These are phyloP conservation scores for Sinosuthora webbiana DNA, from an alignment of 2,113 vertebrate genomes.

Conservation along the genomic window DNA sequence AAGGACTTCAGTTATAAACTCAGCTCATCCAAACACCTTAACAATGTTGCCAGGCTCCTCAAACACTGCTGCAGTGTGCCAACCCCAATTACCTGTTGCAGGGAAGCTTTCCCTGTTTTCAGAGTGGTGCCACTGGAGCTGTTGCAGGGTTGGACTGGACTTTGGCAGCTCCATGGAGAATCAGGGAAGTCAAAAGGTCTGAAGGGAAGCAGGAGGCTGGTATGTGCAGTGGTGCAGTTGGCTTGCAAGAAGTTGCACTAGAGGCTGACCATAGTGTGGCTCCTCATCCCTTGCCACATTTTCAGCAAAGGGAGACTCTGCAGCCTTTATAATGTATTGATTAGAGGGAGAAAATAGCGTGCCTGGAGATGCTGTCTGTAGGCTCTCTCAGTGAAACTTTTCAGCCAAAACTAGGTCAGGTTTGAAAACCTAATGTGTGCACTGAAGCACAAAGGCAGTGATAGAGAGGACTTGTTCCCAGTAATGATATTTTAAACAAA, in stretches of 20 bases:
- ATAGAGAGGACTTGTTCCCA: neutral
- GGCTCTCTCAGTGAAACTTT: neutral
- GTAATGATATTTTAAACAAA: constrained; percentile 36
- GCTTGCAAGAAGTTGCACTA: neutral
- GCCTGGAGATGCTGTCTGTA: neutral
- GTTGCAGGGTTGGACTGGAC: fast-evolving
- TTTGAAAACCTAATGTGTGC: neutral
- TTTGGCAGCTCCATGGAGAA: neutral
- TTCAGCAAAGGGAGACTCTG: neutral
- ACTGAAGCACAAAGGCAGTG: neutral
- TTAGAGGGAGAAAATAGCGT: neutral
- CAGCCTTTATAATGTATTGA: neutral
- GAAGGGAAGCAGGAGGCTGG: neutral
- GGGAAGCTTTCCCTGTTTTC: neutral
- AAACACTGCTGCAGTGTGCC: neutral
- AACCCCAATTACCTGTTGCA: neutral
- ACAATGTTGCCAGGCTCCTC: neutral
- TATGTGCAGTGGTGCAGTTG: neutral
- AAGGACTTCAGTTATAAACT: neutral
- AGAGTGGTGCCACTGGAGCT: neutral
- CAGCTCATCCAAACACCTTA: neutral
- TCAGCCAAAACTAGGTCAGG: constrained; percentile 35
- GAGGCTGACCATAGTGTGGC: neutral
- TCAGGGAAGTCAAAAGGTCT: neutral
- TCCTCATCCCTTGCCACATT: neutral